phyloP scores from a whole-genome alignment of 2,888 invertebrate species.

The Epistrophe grossulariae region DNA sequence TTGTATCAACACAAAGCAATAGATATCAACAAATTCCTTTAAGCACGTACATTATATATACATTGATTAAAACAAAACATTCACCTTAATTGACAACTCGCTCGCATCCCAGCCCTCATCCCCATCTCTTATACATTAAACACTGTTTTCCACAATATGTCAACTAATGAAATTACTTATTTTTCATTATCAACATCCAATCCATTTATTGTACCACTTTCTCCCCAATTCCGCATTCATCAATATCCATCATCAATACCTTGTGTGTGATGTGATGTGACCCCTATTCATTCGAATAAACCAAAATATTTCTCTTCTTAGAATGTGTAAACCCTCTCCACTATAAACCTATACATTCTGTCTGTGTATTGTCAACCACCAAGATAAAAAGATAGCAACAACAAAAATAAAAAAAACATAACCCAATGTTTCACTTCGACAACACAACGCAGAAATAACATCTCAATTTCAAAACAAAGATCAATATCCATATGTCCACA shows the following conservation, averaged over 20 bases:
- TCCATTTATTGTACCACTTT: slow-evolving; percentile 39
- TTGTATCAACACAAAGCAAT: not conserved
- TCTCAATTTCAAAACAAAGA: slow-evolving; percentile 75
- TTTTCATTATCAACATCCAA: slow-evolving; percentile 38
- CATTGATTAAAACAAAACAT: slow-evolving; percentile 11
- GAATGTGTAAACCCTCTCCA: slow-evolving; percentile 43
- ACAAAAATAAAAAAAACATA: slow-evolving; percentile 10
- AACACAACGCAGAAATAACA: slow-evolving; percentile 62
- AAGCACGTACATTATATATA: not conserved
- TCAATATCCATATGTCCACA: slow-evolving; percentile 74
- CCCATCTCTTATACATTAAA: not conserved
- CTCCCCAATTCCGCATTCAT: slow-evolving; percentile 45
- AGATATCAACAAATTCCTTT: not conserved
- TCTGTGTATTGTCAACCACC: slow-evolving; percentile 3
- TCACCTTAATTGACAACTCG: not conserved
- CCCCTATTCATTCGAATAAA: slow-evolving; percentile 54
- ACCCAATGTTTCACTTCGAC: slow-evolving; percentile 51
- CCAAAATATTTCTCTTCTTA: slow-evolving; percentile 50
- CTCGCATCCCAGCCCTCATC: not conserved
- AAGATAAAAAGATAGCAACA: not conserved
- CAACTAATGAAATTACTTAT: slow-evolving; percentile 33
- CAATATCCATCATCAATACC: slow-evolving; percentile 65
- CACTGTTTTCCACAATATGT: slow-evolving; percentile 27
- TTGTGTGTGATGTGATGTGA: slow-evolving; percentile 44
- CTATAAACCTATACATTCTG: not conserved